These are phyloP conservation scores for Cephus rjabovi DNA, from an alignment of 2,888 invertebrate species.

Conservation along the genomic window DNA sequence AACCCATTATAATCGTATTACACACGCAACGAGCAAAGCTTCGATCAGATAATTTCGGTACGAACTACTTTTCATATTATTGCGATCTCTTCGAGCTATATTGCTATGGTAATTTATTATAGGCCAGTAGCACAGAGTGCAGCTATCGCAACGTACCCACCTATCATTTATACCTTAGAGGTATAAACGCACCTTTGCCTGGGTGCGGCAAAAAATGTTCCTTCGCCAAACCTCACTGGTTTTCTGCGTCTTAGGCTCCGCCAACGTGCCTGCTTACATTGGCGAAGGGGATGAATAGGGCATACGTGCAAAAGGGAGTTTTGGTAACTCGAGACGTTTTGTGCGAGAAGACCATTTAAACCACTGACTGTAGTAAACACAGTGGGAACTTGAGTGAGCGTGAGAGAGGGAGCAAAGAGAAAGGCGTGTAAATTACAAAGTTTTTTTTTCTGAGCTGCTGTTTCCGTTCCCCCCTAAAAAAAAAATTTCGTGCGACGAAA, in stretches of 20 bases:
- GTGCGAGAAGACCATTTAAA: constrained; percentile 37
- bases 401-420: neutral
- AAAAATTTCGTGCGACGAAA: neutral
- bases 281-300: neutral
- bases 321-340: constrained; percentile 40
- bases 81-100: neutral
- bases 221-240: neutral
- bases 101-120: neutral
- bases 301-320: constrained; percentile 8
- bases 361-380: constrained; percentile 46
- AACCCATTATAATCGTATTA: neutral
- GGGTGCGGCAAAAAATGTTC: neutral
- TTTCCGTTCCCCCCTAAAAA: neutral
- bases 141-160: neutral
- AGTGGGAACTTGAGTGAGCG: constrained; percentile 11
- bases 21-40: neutral
- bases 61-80: neutral
- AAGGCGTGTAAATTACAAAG: constrained; percentile 39
- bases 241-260: neutral
- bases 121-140: neutral
- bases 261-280: neutral
- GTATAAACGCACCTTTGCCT: neutral
- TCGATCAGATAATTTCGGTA: neutral
- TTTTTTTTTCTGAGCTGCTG: neutral
- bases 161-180: neutral